Evolutionary conservation across 92 coral and sea anemone genomes (phyloP).

Genomic region (Phenganax marumi): DNA sequence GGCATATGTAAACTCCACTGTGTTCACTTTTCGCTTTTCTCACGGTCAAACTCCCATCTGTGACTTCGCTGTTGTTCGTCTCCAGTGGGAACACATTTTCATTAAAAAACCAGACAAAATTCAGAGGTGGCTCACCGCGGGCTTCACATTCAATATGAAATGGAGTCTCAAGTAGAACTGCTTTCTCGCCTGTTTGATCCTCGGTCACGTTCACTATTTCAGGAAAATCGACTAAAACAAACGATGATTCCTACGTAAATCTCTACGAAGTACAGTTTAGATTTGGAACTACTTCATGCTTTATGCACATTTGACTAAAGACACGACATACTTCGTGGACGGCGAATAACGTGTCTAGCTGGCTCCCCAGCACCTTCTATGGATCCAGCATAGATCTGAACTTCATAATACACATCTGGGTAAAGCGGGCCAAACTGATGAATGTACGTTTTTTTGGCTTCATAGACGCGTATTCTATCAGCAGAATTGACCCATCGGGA

Average conservation of each 20-base stretch:
- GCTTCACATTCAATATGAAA: neutral
- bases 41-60: neutral
- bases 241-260: neutral
- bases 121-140: constrained; percentile 25
- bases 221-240: constrained; percentile 17
- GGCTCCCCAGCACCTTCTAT: constrained; percentile 12
- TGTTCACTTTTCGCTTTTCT: neutral
- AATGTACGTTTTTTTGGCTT: neutral
- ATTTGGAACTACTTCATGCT: neutral
- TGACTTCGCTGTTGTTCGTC: neutral
- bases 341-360: neutral
- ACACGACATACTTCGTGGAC: constrained; percentile 16
- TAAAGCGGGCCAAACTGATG: neutral
- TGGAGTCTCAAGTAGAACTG: neutral
- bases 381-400: constrained; percentile 22
- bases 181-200: constrained; percentile 3
- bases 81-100: neutral
- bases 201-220: neutral
- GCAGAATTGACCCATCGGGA: neutral
- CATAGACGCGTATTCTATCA: neutral
- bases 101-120: neutral
- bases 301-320: neutral
- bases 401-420: neutral
- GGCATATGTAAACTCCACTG: constrained; percentile 9
- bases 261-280: neutral